These are phyloP conservation scores for Heliconius ismenius DNA, from an alignment of 2,888 invertebrate genomes.

Conservation along the genomic window DNA sequence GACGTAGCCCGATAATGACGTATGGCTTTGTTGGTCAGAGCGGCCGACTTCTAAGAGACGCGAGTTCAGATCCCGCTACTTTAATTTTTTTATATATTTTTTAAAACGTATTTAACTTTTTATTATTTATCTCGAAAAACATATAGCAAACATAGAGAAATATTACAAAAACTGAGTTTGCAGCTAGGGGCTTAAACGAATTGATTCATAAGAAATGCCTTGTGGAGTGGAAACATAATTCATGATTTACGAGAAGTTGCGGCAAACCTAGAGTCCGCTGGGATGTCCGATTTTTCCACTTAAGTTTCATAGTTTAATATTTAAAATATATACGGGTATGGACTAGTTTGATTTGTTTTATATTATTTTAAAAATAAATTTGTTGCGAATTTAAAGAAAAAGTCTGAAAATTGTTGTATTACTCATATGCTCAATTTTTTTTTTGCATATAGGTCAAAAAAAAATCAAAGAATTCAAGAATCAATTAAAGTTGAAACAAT, in stretches of 20 bases:
- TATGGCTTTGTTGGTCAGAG: too few species aligned
- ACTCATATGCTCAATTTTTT: too few species aligned
- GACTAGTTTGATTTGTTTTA: not conserved
- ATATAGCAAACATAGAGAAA: too few species aligned
- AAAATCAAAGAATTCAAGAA: not conserved
- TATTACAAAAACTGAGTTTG: not conserved
- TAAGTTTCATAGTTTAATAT: not conserved
- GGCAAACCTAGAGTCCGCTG: not conserved
- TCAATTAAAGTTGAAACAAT: not conserved
- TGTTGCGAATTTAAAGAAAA: too few species aligned
- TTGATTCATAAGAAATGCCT: not conserved
- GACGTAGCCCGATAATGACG: too few species aligned
- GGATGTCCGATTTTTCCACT: not conserved
- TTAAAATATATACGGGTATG: not conserved
- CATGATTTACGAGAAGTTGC: not conserved
- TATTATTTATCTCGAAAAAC: not conserved
- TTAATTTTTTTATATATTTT: too few species aligned
- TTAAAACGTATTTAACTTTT: too few species aligned
- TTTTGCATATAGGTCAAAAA: too few species aligned
- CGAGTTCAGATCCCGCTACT: too few species aligned
- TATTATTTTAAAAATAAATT: too few species aligned
- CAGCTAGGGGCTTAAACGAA: not conserved
- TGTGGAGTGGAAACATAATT: conserved; percentile 5
- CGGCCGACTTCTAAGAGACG: too few species aligned
- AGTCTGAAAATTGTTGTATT: too few species aligned